phyloP scores from a whole-genome alignment of 2,888 invertebrate species.

The Masnerella sp. region DNA sequence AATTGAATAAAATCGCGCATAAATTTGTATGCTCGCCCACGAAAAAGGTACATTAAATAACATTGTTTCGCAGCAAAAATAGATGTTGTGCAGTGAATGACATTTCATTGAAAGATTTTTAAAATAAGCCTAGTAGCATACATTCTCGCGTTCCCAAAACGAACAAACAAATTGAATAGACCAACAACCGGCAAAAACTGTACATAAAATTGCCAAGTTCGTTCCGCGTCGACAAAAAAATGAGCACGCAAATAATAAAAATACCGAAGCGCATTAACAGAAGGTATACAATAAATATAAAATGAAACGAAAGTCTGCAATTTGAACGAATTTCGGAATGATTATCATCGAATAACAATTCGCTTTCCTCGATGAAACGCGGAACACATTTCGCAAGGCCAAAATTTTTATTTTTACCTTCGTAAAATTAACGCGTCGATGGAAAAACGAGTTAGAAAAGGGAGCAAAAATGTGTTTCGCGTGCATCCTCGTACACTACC shows the following conservation, averaged over 20 bases:
- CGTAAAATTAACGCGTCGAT: too few species aligned
- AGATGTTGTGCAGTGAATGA: not conserved
- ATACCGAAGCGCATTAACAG: too few species aligned
- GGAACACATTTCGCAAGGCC: conserved; percentile 21
- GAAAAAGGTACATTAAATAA: too few species aligned
- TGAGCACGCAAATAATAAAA: too few species aligned
- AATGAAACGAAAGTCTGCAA: not conserved
- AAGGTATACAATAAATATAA: too few species aligned
- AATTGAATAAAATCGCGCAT: too few species aligned
- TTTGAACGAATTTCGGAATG: conserved; percentile 40
- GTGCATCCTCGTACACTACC: conserved; percentile 21
- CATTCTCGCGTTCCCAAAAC: conserved; percentile 17
- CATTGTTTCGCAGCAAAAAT: too few species aligned
- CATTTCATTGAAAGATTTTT: not conserved
- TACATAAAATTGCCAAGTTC: conserved; percentile 2
- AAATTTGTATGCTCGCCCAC: too few species aligned
- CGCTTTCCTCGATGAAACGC: conserved; percentile 24
- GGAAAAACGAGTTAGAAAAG: not conserved
- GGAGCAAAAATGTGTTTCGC: conserved; percentile 28
- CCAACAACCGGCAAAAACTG: too few species aligned
- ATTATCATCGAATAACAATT: conserved; percentile 55
- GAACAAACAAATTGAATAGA: conserved; percentile 5
- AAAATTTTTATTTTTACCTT: not conserved
- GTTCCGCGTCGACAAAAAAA: not conserved
- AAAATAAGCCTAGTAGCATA: not conserved